These are phyloP conservation scores for Trichomalopsis sarcophagae DNA, from an alignment of 1,140 invertebrate genomes.

Conservation along the genomic window DNA sequence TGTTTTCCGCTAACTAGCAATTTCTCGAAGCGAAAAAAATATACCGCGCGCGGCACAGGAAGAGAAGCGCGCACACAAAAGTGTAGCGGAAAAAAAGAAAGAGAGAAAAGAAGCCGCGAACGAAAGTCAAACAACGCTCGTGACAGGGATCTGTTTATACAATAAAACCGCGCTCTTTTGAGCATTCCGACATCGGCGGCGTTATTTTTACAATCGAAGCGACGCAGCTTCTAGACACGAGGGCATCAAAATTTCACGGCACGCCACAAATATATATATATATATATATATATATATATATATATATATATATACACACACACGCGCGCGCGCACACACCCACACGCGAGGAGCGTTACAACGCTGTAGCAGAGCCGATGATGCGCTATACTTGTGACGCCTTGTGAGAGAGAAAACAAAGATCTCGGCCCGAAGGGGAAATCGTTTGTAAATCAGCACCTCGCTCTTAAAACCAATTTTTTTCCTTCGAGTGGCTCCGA, in stretches of 20 bases:
- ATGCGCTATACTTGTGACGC: too few relatives aligned
- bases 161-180: not conserved
- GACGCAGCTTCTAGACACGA: not conserved
- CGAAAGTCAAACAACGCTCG: not conserved
- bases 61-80: not conserved
- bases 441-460: constrained; percentile 34
- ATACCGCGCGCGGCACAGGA: not conserved
- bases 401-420: not conserved
- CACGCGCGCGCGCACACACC: too few relatives aligned
- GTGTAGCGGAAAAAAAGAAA: not conserved
- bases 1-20: not conserved
- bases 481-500: not conserved
- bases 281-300: too few relatives aligned
- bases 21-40: not conserved
- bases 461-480: constrained; percentile 17
- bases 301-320: too few relatives aligned
- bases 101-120: not conserved
- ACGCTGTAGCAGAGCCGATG: not conserved
- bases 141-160: constrained; percentile 12
- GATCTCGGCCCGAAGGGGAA: not conserved
- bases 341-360: not conserved
- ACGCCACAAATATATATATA: constrained; percentile 11
- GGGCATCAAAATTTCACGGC: constrained; percentile 25
- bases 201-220: constrained; percentile 37
- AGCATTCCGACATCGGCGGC: not conserved